A percentile compares a stretch with the other conserved stretches of the same genome.
Evolutionary conservation across 2,797 vertebrate genomes (phyloP).

Genomic region (Psittacula echo): DNA sequence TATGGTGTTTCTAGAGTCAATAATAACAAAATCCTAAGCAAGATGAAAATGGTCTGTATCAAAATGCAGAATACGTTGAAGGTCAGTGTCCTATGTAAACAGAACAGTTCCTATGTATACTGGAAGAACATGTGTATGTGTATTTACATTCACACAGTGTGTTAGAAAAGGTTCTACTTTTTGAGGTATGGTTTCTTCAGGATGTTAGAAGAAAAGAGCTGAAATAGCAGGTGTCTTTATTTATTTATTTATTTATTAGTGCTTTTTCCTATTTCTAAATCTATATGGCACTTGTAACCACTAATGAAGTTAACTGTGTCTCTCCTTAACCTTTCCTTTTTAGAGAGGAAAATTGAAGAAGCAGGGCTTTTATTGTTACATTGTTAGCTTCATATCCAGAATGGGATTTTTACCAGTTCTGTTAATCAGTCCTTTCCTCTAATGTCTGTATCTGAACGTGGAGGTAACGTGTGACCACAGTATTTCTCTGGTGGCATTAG

Average conservation of each 20-base stretch:
- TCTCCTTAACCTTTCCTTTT: background rate
- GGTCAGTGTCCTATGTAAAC: background rate
- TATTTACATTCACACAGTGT: background rate
- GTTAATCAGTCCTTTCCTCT: background rate
- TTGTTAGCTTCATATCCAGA: background rate
- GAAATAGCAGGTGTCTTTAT: background rate
- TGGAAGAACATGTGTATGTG: background rate
- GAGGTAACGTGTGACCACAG: background rate
- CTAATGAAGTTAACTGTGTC: background rate
- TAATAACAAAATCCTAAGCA: background rate
- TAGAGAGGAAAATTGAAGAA: background rate
- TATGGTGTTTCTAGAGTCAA: background rate
- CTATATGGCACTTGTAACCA: background rate
- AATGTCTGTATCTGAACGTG: background rate
- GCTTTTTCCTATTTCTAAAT: background rate
- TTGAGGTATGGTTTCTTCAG: background rate
- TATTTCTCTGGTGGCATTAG: background rate
- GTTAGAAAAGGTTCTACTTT: background rate
- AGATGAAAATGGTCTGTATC: background rate
- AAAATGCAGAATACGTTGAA: background rate
- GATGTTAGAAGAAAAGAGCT: background rate
- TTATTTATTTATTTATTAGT: background rate
- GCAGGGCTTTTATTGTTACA: background rate
- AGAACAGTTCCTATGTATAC: background rate
- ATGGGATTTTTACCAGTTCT: background rate